These are phyloP conservation scores for Flexamia atlantica DNA, from an alignment of 2,888 invertebrate genomes.

Conservation along the genomic window DNA sequence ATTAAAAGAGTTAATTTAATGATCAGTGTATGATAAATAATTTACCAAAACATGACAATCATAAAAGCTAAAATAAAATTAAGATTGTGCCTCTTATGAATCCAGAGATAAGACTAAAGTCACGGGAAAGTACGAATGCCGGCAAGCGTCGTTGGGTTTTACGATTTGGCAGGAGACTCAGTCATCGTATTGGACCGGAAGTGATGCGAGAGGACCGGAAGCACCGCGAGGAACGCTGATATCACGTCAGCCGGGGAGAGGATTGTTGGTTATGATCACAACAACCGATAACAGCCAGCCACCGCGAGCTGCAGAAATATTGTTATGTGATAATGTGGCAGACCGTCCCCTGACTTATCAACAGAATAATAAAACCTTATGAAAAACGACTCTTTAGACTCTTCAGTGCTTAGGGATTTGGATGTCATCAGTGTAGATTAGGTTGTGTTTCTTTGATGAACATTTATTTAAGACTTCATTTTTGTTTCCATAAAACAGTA, in stretches of 20 bases:
- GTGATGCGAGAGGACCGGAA: conserved; percentile 26
- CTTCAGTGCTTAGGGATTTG: not conserved
- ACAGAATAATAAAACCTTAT: not conserved
- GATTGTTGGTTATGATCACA: conserved; percentile 14
- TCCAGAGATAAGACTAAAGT: no score
- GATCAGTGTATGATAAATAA: no score
- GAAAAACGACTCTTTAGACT: not conserved
- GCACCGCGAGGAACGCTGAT: not conserved
- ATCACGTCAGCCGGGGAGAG: conserved; percentile 19
- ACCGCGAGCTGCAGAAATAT: not conserved
- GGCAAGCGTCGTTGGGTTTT: not conserved
- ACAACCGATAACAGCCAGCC: not conserved
- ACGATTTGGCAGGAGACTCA: not conserved
- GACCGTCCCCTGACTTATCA: not conserved
- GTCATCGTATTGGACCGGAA: conserved; percentile 18
- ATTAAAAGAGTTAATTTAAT: no score
- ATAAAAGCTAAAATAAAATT: no score
- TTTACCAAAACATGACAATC: no score
- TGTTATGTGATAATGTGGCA: not conserved
- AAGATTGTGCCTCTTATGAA: no score
- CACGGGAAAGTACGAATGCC: not conserved
- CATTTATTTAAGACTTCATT: no score
- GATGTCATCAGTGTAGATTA: not conserved
- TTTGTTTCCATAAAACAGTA: no score
- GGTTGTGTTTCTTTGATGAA: no score